Evolutionary conservation across 2,888 invertebrate genomes (phyloP), one percentile per base, ranked within the genome.

Genomic region (Crioceris asparagi): DNA sequence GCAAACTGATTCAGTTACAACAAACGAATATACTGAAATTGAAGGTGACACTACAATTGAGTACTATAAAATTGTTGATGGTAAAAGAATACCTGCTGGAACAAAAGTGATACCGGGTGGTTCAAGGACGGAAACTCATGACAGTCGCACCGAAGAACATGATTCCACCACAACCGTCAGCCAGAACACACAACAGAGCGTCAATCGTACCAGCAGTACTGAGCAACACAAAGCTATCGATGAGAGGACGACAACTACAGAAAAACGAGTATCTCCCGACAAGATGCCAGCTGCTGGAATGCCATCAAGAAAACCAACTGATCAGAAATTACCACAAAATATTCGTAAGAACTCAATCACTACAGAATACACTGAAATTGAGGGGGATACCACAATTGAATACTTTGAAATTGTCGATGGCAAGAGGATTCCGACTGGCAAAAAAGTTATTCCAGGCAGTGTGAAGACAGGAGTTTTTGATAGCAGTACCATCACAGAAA

Each of bases 181-280:
- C 3, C 42, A 40, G 35, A 50, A 51, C 35, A 47, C 37, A 1
- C 47, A 51, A 35, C 38, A 36, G 17, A 50, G 51, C 34, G 33
- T 52, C 32, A 45, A 54, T 33, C 46, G 46, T 16, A 39, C 49
- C 26, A 53, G 41, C 25, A 45, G 43, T 7, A 44, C 49, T n/a
- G 54, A 56, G 41, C 45, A 53, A 36, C 53, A 49, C 25, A 50
- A 49, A 1, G 45, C 39, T n/a, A 47, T 43, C 6, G 51, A 51
- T 35, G 36, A 15, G 10, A 12, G 14, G 3, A 3, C n/a, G 6
- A 7, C 29, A 3, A 25, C 25, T 25, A n/a, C 12, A 25, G 25
- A 25, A 11, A 21, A 17, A 11, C 14, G 14, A 17, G 25, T 33
- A n/a, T 34, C 38, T 4, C 38, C 38, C 7, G 32, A 38, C 17